phyloP scores from a whole-genome alignment of 2,113 vertebrate species.

The Sphaerodactylus townsendi region DNA sequence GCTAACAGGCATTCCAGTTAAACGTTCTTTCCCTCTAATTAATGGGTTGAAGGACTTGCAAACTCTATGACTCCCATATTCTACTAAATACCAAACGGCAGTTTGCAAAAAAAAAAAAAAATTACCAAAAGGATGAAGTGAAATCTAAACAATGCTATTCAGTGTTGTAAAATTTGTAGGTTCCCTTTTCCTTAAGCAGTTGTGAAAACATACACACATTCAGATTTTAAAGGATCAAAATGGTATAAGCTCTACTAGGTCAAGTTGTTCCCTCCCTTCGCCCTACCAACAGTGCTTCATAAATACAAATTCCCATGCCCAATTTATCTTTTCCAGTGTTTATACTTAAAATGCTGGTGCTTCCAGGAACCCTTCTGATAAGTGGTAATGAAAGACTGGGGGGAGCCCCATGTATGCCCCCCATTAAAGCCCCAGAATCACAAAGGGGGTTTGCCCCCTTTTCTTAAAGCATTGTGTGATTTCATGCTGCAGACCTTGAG shows the following conservation, averaged over 20 bases:
- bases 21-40: not conserved
- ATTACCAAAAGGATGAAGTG: constrained; percentile 18
- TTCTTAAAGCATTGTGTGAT: not conserved
- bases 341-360: constrained; percentile 14
- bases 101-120: constrained; percentile 45
- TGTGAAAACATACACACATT: constrained; percentile 12
- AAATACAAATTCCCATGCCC: constrained; percentile 14
- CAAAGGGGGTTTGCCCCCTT: constrained; percentile 25
- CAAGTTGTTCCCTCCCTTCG: constrained; percentile 39
- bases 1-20: not conserved
- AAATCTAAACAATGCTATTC: constrained; percentile 25
- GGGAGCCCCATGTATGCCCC: constrained; percentile 40
- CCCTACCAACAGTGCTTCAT: constrained; percentile 2
- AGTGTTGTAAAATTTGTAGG: constrained; percentile 29
- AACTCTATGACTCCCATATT: not conserved
- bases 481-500: not conserved
- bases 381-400: not conserved
- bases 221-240: constrained; percentile 1
- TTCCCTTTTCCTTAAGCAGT: constrained; percentile 6
- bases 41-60: not conserved
- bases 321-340: constrained; percentile 27
- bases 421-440: constrained; percentile 13
- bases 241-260: constrained; percentile 33
- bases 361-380: not conserved
- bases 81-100: not conserved